Base-by-base conservation (phyloP, 2,113 vertebrate species). In the Choloepus hoffmanni region DNA sequence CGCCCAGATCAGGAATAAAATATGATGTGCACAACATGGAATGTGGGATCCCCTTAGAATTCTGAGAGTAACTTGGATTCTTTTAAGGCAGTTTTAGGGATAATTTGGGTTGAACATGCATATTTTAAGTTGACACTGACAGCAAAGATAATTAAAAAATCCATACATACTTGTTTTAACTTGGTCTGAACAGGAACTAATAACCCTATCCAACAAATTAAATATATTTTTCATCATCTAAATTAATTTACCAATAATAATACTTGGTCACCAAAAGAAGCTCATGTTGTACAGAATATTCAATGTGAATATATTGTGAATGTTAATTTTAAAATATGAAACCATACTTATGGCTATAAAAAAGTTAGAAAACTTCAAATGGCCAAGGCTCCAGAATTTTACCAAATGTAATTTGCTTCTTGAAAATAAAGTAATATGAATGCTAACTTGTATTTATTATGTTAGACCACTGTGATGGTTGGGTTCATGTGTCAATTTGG, bases 31-130 rank as follows among this genome's bases (percentile, higher is more conserved):
- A 67, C 36, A 83, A 55, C 8, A 74, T 60, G 50, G 28, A 48
- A 67, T 28, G 48, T 62, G 55, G 90, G 43, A 79, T 84, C 10
- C 36, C 45, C 13, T 72, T 10, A 65, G 33, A 21, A 85, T 89
- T 93, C 43, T 72, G 65, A 68, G 33, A 83, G 30, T 48, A 58
- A 81, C 21, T 74, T 83, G 7, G 76, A 68, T 36, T 63, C 62
- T 84, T 84, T 76, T 19, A 70, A 95, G 77, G 50, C 48, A 92
- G 43, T 90, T 92, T 90, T 63, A 93, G 63, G 77, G 62, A 90
- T 63, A 28, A 65, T 36, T 87, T 92, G 33, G 33, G 45, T 48
- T 60, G 7, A 55, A 60, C 1, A 36, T 74, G 63, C 33, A 74
- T 89, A 74, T 90, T 90, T 92, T 65, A 92, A 90, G 30, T 55